A percentile compares a stretch with the other conserved stretches of the same genome.
phyloP scores from a whole-genome alignment of 2,113 vertebrate genomes.

The Lamprologus sp. region DNA sequence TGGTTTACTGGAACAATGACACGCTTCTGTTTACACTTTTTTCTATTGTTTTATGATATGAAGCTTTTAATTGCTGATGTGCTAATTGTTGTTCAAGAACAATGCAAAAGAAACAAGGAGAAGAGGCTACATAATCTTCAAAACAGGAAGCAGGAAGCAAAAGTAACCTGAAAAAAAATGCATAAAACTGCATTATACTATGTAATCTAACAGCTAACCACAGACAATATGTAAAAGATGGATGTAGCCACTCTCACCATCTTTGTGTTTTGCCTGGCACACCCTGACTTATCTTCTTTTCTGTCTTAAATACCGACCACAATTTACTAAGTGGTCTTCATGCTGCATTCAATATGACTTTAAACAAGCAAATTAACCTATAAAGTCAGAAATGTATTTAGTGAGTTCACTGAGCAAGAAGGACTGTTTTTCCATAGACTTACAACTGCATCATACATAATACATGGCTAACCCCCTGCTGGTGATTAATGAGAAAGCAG shows the following conservation, averaged over 20 bases:
- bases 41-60: not conserved
- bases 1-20: not conserved
- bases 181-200: not conserved
- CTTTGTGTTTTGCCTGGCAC: not conserved
- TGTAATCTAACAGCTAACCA: not conserved
- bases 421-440: not conserved
- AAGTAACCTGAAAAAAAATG: accelerated
- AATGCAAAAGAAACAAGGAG: not conserved
- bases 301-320: not conserved
- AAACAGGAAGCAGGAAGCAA: not conserved
- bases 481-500: not conserved
- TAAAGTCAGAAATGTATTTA: not conserved
- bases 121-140: not conserved
- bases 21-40: not conserved
- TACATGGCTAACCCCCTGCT: accelerated
- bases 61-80: not conserved
- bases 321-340: not conserved
- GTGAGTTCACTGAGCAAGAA: not conserved
- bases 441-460: not conserved
- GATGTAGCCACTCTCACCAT: not conserved
- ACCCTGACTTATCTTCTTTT: not conserved
- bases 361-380: accelerated
- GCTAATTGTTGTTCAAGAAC: not conserved
- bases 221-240: not conserved
- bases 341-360: not conserved